Percentiles rank a stretch among this genome's conserved stretches.
Evolutionary conservation across 2,888 invertebrate genomes (phyloP).

Genomic region (Meta bourneti): DNA sequence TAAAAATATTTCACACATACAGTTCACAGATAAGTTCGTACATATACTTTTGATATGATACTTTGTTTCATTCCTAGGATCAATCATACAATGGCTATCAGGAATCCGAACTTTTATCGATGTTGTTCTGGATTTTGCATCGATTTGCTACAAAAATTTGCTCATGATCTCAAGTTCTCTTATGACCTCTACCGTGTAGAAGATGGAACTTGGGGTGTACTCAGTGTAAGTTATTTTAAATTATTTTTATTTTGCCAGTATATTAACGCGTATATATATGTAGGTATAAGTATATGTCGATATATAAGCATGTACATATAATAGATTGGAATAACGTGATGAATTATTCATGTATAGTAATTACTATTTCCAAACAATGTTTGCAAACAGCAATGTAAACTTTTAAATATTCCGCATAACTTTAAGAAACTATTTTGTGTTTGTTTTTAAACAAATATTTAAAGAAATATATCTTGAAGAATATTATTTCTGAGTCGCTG

Average conservation of each 20-base stretch:
- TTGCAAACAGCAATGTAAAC: too few relatives aligned
- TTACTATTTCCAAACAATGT: too few relatives aligned
- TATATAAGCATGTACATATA: constrained; percentile 13
- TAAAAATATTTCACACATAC: too few relatives aligned
- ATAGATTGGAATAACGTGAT: neutral
- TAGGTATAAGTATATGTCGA: constrained; percentile 14
- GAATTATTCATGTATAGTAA: too few relatives aligned
- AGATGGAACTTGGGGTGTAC: constrained; percentile 88
- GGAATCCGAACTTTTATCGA: constrained; percentile 91
- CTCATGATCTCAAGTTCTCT: constrained; percentile 96
- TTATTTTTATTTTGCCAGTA: neutral
- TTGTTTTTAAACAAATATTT: too few relatives aligned
- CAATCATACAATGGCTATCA: constrained; percentile 74
- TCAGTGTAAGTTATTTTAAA: constrained; percentile 67
- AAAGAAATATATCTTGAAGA: too few relatives aligned
- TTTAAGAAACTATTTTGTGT: too few relatives aligned
- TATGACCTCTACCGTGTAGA: constrained; percentile 96
- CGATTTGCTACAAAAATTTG: constrained; percentile 95
- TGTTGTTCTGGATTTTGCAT: constrained; percentile 99
- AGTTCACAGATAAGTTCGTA: too few relatives aligned
- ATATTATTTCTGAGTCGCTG: too few relatives aligned
- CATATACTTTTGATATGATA: too few relatives aligned
- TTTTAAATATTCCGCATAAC: too few relatives aligned
- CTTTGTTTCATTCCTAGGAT: constrained; percentile 65
- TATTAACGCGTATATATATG: constrained; percentile 8